phyloP scores from a whole-genome alignment of 2,888 invertebrate genomes.

The Apotomis turbidana region DNA sequence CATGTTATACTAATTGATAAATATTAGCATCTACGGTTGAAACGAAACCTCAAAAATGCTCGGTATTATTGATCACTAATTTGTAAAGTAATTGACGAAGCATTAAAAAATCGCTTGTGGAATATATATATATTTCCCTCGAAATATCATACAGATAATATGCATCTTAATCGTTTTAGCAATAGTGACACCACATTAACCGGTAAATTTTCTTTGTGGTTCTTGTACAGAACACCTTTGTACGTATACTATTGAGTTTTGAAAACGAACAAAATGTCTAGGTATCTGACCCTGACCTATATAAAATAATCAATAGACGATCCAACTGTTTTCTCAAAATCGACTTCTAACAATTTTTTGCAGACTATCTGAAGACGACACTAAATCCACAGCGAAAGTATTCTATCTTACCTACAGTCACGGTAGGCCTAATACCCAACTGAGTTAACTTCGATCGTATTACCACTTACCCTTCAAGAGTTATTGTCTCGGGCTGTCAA shows the following conservation, averaged over 20 bases:
- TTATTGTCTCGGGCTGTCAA: conserved; percentile 21
- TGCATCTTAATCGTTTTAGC: too few relatives aligned
- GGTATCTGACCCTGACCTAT: not conserved
- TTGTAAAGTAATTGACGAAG: not conserved
- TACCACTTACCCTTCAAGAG: conserved; percentile 22
- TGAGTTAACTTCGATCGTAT: conserved; percentile 12
- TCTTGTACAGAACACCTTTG: too few relatives aligned
- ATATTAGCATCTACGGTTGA: not conserved
- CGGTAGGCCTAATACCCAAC: not conserved
- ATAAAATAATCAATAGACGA: not conserved
- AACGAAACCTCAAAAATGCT: conserved; percentile 4
- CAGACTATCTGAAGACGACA: not conserved
- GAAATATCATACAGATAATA: not conserved
- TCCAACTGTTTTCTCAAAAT: not conserved
- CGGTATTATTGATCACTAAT: not conserved
- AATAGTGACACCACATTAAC: too few relatives aligned
- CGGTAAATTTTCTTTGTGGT: too few relatives aligned
- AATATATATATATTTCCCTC: not conserved
- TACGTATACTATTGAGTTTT: too few relatives aligned
- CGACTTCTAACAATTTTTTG: not conserved
- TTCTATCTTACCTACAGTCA: not conserved
- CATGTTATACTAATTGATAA: not conserved
- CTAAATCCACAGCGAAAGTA: not conserved
- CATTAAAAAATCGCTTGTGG: not conserved
- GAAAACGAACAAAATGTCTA: too few relatives aligned